These are phyloP conservation scores for Erpetoichthys calabaricus DNA, from an alignment of 2,797 vertebrate genomes.

Conservation along the genomic window DNA sequence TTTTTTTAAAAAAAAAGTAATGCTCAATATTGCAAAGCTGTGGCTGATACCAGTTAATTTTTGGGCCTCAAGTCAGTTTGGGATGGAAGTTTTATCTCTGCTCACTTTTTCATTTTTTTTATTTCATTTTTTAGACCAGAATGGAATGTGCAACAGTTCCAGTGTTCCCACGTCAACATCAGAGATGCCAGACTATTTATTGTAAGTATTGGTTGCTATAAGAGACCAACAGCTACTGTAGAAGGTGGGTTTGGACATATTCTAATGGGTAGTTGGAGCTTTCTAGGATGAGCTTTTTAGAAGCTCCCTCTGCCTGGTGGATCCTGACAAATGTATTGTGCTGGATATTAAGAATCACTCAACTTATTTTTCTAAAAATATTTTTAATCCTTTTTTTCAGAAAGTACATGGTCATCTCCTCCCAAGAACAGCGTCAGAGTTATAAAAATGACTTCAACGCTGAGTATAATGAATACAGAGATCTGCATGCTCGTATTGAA, in stretches of 20 bases:
- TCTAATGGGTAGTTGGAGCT: not conserved
- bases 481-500: constrained; percentile 84
- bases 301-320: no score
- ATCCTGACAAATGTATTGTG: no score
- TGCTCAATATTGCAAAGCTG: no score
- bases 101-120: not conserved
- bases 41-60: no score
- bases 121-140: constrained; percentile 55
- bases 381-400: constrained; percentile 33
- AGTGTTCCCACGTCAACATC: constrained; percentile 70
- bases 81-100: no score
- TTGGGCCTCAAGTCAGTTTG: no score
- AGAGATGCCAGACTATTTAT: constrained; percentile 79
- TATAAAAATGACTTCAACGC: constrained; percentile 95
- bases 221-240: no score
- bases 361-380: no score
- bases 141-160: constrained; percentile 71
- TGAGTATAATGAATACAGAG: constrained; percentile 86
- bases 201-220: constrained; percentile 58
- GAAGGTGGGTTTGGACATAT: no score
- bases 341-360: no score
- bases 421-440: constrained; percentile 81
- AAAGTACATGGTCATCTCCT: constrained; percentile 76
- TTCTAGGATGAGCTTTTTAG: not conserved
- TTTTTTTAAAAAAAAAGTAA: no score